A percentile compares a stretch with the other conserved stretches of the same genome.
Evolutionary conservation across 2,888 invertebrate species (phyloP).

Genomic region (Microctonus hyperodae): DNA sequence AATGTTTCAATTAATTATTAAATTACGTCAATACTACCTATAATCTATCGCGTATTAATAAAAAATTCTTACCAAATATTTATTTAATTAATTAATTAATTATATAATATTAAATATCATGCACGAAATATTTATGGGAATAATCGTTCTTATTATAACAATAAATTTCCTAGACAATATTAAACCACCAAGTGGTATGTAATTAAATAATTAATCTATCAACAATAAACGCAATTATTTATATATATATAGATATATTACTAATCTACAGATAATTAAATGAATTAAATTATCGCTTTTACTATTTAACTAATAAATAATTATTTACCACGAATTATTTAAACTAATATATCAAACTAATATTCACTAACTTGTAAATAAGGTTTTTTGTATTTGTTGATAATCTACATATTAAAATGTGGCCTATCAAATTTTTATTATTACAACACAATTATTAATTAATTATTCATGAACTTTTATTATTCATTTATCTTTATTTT

Average conservation of each 20-base stretch:
- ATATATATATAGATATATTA: not conserved
- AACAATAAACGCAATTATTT: conserved; percentile 15
- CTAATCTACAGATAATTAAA: conserved; percentile 11
- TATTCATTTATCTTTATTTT: not conserved
- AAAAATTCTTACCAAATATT: conserved; percentile 10
- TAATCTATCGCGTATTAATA: conserved; percentile 20
- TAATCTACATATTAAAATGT: not conserved
- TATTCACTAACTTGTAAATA: conserved; percentile 12
- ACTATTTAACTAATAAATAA: conserved; percentile 20
- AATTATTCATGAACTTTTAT: not conserved
- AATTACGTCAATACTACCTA: conserved; percentile 21
- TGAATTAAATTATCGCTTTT: conserved; percentile 14
- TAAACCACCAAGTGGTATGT: conserved; percentile 3
- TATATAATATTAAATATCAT: not conserved
- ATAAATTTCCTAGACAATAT: conserved; percentile 12
- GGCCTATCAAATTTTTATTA: not conserved
- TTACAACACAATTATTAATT: not conserved
- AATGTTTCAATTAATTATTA: conserved; percentile 2
- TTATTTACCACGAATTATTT: conserved; percentile 22
- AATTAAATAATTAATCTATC: conserved; percentile 20
- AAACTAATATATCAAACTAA: conserved; percentile 11
- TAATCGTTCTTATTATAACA: not conserved
- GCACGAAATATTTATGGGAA: conserved; percentile 8
- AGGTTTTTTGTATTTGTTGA: not conserved
- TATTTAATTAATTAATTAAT: not conserved